Base-by-base conservation (phyloP, 2,797 vertebrate genomes). In the Hoplostethus mediterraneus region DNA sequence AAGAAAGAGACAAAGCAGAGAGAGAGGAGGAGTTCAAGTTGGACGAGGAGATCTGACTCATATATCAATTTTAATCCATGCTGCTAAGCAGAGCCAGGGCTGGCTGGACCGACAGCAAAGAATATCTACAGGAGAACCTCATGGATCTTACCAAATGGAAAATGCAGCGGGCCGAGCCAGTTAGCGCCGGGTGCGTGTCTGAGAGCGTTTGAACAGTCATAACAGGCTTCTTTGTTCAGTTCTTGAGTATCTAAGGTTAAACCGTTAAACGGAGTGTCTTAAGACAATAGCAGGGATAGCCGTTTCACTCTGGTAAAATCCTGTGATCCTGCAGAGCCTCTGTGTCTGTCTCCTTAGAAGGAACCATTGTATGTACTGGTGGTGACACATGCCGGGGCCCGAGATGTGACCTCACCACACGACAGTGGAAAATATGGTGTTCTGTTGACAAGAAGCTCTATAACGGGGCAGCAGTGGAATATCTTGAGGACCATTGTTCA, bases 31-130 rank as follows among this genome's bases (percentile, higher is more conserved):
- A 63, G 66, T 45, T 62, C 11, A 57, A 74, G 62, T 64, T 81
- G 71, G 71, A 75, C 5, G 44, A 58, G 42, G 47, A 79, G 44
- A 82, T 78, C 59, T 84, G 74, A 73, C 85, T 78, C 65, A 79
- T 89, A 84, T 67, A 83, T 92, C 83, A 90, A 33, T 54, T 75
- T 49, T 80, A 70, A 86, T 81, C 73, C 59, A 14, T 9, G 38
- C 61, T 67, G 69, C 56, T 77, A 76, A 75, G 66, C 54, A 49
- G 76, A 80, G 60, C 71, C 81, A 79, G 65, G 74, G 54, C 68
- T 86, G 74, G 54, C 68, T 86, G 74, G 79, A 81, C 54, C 0
- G 14, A 55, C 36, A 80, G 77, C 52, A 72, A 82, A 80, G 61
- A 81, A 62, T 61, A 82, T 66, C 67, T 63, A 13, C 51, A 30